A percentile compares a stretch with the other conserved stretches of the same genome.
Conservation (phyloP, 2,797 vertebrate species). For the Vireo griseus region DNA sequence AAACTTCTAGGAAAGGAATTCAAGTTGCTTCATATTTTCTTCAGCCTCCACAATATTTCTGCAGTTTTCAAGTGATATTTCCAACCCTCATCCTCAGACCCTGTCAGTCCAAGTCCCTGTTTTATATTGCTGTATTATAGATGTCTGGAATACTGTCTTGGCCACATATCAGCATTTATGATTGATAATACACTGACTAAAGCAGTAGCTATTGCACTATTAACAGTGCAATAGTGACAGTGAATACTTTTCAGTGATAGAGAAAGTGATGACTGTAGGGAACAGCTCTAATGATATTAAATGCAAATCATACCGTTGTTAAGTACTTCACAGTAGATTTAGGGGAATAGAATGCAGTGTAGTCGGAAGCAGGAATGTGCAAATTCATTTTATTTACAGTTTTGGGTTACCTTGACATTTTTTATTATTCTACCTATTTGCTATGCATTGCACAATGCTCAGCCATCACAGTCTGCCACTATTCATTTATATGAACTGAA, state of each 20-base stretch:
- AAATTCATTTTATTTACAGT: background rate
- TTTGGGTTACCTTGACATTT: background rate
- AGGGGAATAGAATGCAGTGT: background rate
- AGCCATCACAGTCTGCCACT: background rate
- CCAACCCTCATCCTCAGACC: background rate
- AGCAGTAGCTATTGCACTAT: background rate
- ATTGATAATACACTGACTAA: background rate
- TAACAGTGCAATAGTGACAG: background rate
- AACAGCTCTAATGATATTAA: background rate
- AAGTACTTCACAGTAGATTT: background rate
- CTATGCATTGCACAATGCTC: background rate
- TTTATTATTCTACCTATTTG: background rate
- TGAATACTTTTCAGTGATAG: background rate
- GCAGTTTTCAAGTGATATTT: background rate
- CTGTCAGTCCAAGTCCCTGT: background rate
- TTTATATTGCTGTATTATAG: background rate
- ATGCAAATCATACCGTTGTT: background rate
- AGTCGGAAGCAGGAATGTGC: background rate
- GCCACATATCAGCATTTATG: background rate
- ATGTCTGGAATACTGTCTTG: background rate
- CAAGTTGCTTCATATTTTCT: background rate
- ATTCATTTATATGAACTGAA: background rate
- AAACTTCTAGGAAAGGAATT: background rate
- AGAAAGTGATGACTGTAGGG: background rate
- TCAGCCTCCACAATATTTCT: background rate